phyloP scores from a whole-genome alignment of 2,797 vertebrate genomes.

The Todus mexicanus region DNA sequence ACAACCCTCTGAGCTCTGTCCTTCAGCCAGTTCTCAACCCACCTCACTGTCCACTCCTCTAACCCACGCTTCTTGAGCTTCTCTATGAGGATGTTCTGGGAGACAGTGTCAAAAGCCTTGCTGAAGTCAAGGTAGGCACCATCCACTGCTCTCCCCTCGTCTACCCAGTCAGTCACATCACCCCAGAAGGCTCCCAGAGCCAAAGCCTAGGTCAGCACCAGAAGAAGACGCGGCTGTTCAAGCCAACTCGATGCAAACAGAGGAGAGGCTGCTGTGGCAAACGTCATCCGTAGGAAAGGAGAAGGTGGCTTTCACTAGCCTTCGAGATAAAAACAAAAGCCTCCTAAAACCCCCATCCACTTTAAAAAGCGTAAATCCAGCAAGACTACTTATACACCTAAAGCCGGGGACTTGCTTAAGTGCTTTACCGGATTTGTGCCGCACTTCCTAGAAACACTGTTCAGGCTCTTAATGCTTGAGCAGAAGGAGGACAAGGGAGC shows the following conservation, averaged over 20 bases:
- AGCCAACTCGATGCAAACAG: neutral
- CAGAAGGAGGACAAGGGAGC: neutral
- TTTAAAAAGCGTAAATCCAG: neutral
- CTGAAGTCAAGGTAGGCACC: no score
- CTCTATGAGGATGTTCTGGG: no score
- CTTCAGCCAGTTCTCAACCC: no score
- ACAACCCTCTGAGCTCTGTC: no score
- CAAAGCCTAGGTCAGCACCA: neutral
- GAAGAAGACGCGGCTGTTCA: neutral
- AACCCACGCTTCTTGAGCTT: no score
- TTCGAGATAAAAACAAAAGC: neutral
- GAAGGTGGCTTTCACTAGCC: neutral
- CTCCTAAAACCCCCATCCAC: neutral
- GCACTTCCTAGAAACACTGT: neutral
- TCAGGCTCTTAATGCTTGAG: neutral
- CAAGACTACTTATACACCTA: neutral
- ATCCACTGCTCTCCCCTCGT: neutral
- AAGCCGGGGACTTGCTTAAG: neutral
- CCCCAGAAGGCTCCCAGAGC: neutral
- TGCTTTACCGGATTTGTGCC: neutral
- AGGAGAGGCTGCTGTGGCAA: neutral
- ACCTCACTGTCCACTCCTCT: no score
- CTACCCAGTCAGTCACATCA: neutral
- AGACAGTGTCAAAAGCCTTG: no score
- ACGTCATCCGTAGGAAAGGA: fast-evolving